These are phyloP conservation scores for Zaprionus ghesquierei DNA, from an alignment of 1,140 invertebrate genomes.

Conservation along the genomic window DNA sequence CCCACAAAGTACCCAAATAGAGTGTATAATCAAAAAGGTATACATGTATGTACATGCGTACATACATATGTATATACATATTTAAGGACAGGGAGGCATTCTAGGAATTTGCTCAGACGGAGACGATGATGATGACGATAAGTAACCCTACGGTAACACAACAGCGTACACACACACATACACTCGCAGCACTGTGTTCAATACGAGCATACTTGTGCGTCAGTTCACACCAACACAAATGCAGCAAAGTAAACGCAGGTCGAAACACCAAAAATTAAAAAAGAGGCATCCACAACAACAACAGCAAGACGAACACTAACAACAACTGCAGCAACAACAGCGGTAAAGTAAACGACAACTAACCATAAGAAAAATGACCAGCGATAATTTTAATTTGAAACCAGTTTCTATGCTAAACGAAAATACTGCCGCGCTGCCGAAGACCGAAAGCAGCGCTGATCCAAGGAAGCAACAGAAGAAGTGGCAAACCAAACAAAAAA, in stretches of 20 bases:
- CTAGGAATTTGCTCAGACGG: neutral
- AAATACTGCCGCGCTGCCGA: slow-evolving; percentile 61
- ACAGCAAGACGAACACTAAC: slow-evolving; percentile 15
- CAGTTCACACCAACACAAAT: slow-evolving; percentile 43
- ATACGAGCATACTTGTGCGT: slow-evolving; percentile 15
- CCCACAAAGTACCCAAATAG: slow-evolving; percentile 11
- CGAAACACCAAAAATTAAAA: slow-evolving; percentile 59
- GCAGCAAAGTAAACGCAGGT: slow-evolving; percentile 67
- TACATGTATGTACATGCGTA: neutral
- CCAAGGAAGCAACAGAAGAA: slow-evolving; percentile 45
- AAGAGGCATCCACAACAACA: slow-evolving; percentile 51
- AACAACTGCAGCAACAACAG: slow-evolving; percentile 28
- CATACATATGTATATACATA: neutral
- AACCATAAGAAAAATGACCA: slow-evolving; percentile 82
- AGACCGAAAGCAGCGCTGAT: slow-evolving; percentile 36
- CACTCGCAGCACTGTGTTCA: no score
- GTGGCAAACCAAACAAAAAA: slow-evolving; percentile 58
- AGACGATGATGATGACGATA: neutral
- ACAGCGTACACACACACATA: slow-evolving; percentile 3
- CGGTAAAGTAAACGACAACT: slow-evolving; percentile 77
- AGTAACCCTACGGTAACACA: neutral
- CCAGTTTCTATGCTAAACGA: slow-evolving; percentile 80
- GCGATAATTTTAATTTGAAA: slow-evolving; percentile 82
- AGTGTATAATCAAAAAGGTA: neutral
- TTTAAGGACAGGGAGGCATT: neutral